Evolutionary conservation across 2,113 vertebrate species (phyloP).

Genomic region (Periophthalmodon schlosseri): DNA sequence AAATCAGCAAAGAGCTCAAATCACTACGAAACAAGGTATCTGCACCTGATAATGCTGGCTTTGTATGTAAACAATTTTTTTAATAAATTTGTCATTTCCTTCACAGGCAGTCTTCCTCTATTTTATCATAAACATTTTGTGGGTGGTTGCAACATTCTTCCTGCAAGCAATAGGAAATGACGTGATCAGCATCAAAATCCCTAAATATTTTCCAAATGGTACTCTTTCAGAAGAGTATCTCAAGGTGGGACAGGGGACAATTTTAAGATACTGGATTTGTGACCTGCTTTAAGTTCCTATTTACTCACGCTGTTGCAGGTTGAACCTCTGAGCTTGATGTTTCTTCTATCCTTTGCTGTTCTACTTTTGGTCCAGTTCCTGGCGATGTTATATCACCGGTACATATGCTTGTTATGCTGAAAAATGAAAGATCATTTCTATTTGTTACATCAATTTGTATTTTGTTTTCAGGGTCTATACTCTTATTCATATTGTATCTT

Average conservation of each 20-base stretch:
- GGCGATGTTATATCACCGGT: slow-evolving; percentile 84
- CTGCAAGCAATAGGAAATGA: slow-evolving; percentile 79
- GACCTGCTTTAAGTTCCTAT: neutral
- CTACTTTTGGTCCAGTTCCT: slow-evolving; percentile 78
- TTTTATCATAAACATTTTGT: slow-evolving; percentile 81
- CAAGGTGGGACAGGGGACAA: slow-evolving; percentile 30
- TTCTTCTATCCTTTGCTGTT: slow-evolving; percentile 77
- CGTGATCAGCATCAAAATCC: slow-evolving; percentile 77
- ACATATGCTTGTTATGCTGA: slow-evolving; percentile 13
- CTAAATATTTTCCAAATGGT: slow-evolving; percentile 66
- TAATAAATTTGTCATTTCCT: neutral
- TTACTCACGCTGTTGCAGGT: slow-evolving; percentile 55
- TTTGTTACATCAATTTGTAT: neutral
- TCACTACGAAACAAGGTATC: slow-evolving; percentile 78
- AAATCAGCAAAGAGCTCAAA: slow-evolving; percentile 74
- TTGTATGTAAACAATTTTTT: neutral
- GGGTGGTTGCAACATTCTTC: slow-evolving; percentile 83
- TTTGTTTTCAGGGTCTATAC: slow-evolving; percentile 75
- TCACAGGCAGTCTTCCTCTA: slow-evolving; percentile 81
- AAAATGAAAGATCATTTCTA: neutral
- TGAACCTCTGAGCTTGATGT: slow-evolving; percentile 82
- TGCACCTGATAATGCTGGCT: neutral
- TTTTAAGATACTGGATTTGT: neutral
- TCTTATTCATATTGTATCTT: slow-evolving; percentile 80
- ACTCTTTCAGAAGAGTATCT: slow-evolving; percentile 50